Base-by-base conservation (phyloP, 2,113 vertebrate genomes). In the Lynx canadensis region DNA sequence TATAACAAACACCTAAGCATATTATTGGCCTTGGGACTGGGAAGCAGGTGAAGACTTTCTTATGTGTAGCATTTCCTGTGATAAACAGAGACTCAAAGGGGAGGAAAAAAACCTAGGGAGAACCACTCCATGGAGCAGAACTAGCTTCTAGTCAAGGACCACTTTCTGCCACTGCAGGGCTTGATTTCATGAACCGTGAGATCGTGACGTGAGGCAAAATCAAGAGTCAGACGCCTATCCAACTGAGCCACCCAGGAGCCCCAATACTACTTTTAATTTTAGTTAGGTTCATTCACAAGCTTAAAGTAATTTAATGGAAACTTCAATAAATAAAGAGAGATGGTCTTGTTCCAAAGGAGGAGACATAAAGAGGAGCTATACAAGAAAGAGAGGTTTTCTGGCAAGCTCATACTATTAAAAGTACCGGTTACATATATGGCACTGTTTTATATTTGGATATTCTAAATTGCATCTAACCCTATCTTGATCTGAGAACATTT, bases 291-390 rank as follows among this genome's bases (percentile, higher is more conserved):
- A 55, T 68, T 25, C 78, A 55, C 0, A 25, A 69, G 7, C 31
- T 83, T 92, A 63, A 82, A 92, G 9, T 50, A 36, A 82, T 66
- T 48, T 89, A 92, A 45, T 89, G 48, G 38, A 82, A 95, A 63
- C 23, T 80, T 41, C 88, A 38, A 19, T 27, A 88, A 91, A 68
- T 68, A 41, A 73, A 91, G 18, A 45, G 9, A 76, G 12, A 50
- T 4, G 12, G 8, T 68, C 38, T 78, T 50, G 7, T 29, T 82
- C 8, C 78, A 65, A 65, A 68, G 15, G 57, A 82, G 36, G 21
- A 48, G 9, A 36, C 81, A 3, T 71, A 65, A 88, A 86, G 19
- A 85, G 27, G 16, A 7, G 41, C 52, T 45, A 88, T 41, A 15
- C 21, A 36, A 82, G 60, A 91, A 76, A 81, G 16, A 16, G 5